These are phyloP conservation scores for Leptopilina clavipes DNA, from an alignment of 1,140 invertebrate species.

Conservation along the genomic window DNA sequence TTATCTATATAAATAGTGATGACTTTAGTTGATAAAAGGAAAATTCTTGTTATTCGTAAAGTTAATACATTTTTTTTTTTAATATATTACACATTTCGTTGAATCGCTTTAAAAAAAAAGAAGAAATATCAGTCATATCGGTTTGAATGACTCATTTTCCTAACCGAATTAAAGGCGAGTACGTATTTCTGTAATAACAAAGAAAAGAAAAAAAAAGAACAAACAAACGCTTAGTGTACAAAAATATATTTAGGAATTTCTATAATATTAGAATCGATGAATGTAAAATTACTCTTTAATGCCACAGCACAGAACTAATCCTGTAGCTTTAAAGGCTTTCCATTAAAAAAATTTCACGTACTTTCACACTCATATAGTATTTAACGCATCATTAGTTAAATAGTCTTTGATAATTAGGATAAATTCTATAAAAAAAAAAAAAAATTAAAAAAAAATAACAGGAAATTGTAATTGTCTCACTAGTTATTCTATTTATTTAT, in stretches of 20 bases:
- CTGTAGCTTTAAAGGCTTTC: conserved; percentile 21
- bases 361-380: neutral
- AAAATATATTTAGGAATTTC: conserved; percentile 24
- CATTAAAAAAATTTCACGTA: neutral
- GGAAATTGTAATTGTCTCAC: conserved; percentile 38
- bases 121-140: conserved; percentile 13
- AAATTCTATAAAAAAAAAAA: neutral
- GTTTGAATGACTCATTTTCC: neutral
- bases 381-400: neutral
- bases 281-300: neutral
- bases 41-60: too few relatives aligned
- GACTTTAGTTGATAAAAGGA: too few relatives aligned
- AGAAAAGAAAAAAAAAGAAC: too few relatives aligned
- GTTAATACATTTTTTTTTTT: neutral
- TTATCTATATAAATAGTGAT: too few relatives aligned
- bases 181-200: neutral
- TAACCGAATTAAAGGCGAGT: neutral
- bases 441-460: neutral
- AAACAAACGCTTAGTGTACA: conserved; percentile 30
- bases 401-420: neutral
- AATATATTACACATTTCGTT: neutral
- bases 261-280: neutral
- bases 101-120: neutral
- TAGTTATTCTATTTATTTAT: conserved; percentile 53
- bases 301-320: conserved; percentile 2